Evolutionary conservation across 1,140 invertebrate species (phyloP), one percentile per base, ranked within the genome.

Genomic region (Vollenhovia emeryi): DNA sequence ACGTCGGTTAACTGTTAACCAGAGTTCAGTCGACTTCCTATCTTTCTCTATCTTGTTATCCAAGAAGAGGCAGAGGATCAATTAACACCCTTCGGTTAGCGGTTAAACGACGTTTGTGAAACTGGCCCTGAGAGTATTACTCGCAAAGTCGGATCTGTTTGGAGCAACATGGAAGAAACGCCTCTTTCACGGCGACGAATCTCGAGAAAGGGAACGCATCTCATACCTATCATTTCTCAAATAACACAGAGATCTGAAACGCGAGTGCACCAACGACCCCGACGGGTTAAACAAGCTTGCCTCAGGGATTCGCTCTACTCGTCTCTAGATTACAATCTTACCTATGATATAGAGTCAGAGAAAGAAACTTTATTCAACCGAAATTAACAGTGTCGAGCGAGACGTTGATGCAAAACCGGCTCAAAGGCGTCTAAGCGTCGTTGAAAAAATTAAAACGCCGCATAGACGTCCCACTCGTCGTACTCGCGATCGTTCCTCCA

Each of bases 111-210:
- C n/a, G n/a, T n/a, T n/a, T n/a, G n/a, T n/a, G n/a, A n/a, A n/a
- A n/a, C n/a, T n/a, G n/a, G n/a, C n/a, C n/a, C n/a, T n/a, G n/a
- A 48, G 40, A 57, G 27, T 43, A 71, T 55, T 43, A 82, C 15
- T 68, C 9, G 76, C 30, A 50, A 66, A 0, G 60, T 79, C 33
- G 62, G 60, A 68, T 40, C 48, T n/a, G 59, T n/a, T 66, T 66
- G 40, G 36, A 66, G 36, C 21, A 66, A 21, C 36, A 18, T 8
- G 66, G 43, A 48, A 30, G 21, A 48, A n/a, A 71, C 43, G 50
- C 18, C 11, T 64, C 13, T 45, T 40, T 30, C 5, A 30, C 6
- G 24, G 30, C 57, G 18, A 13, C n/a, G 50, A 55, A 15, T 40
- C 7, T 57, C 15, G 15, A 75, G 33, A 57, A 30, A 40, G 48